Base-by-base conservation (phyloP, 2,113 vertebrate genomes). In the Ciconia boyciana region DNA sequence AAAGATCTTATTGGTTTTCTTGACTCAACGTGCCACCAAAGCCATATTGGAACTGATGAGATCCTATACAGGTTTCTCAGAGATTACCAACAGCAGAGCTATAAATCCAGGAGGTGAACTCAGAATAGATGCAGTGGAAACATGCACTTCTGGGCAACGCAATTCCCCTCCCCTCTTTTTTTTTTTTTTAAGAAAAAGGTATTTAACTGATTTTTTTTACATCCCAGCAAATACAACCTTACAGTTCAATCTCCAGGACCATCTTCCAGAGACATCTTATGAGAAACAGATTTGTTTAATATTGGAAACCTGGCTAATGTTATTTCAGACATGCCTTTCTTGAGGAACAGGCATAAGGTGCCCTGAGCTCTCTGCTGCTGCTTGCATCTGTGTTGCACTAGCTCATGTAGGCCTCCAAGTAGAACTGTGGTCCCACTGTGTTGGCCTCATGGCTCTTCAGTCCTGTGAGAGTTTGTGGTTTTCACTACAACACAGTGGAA, bases 1-100 rank as follows among this genome's bases (percentile, higher is more conserved):
- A 54, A 86, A 91, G 17, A 49, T 52, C 96, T 82, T 70, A 41
- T 8, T 65, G 64, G 19, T 86, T 94, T 87, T 86, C 88, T 91
- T 87, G 52, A 65, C 70, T 65, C 44, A 85, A 65, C 36, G 60
- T 88, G 71, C 31, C 69, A 85, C 87, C 90, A 46, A 91, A 90
- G 79, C 31, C 34, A 68, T 57, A 65, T 8, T 65, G 62, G 78
- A 79, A 81, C 34, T 34, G 0, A 84, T 57, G 14, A 89, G 78
- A 81, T 83, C 21, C 29, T 54, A 5, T 10, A 21, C 78, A 89
- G 78, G 10, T 74, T 86, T 69, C 32, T 90, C 64, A 70, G 43
- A 49, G 36, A 86, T 60, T 79, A 69, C 32, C 29, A 80, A 61
- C 15, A 72, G 34, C 70, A 91, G 43, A 79, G 28, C 57, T 32